phyloP scores from a whole-genome alignment of 2,888 invertebrate species.

The Acholoe squamosa region DNA sequence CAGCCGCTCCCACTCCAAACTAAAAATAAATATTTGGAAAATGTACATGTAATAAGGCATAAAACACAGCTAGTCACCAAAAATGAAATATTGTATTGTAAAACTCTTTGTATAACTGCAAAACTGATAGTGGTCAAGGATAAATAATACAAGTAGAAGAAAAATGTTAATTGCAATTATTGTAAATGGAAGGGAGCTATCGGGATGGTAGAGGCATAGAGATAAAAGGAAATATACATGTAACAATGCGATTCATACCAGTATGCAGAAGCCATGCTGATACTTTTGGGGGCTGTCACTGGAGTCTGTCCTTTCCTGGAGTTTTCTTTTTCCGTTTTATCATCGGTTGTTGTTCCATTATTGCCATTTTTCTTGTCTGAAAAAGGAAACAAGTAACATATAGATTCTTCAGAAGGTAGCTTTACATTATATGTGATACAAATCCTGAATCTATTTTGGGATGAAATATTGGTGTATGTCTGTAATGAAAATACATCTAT shows the following conservation, averaged over 20 bases:
- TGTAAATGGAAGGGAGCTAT: too few species aligned
- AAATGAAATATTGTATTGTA: too few species aligned
- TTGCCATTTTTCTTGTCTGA: slow-evolving; percentile 27
- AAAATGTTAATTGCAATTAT: too few species aligned
- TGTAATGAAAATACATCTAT: not conserved
- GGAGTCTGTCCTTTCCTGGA: not conserved
- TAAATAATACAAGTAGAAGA: too few species aligned
- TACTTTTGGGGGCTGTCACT: not conserved
- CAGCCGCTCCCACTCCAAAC: slow-evolving; percentile 82
- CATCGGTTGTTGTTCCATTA: not conserved
- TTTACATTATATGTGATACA: not conserved
- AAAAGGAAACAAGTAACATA: not conserved
- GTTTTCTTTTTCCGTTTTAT: not conserved
- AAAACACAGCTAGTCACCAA: too few species aligned
- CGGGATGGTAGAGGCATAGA: too few species aligned
- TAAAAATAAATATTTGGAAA: slow-evolving; percentile 67
- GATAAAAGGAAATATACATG: too few species aligned
- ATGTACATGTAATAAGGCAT: too few species aligned
- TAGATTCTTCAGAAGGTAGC: not conserved
- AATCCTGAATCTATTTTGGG: not conserved
- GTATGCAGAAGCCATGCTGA: slow-evolving; percentile 54
- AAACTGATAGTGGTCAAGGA: too few species aligned
- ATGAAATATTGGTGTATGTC: not conserved
- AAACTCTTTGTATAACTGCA: too few species aligned
- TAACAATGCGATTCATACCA: not conserved